Evolutionary conservation across 2,888 invertebrate species (phyloP), one percentile per base, ranked within the genome.

Genomic region (Gymnosoma rotundatum): DNA sequence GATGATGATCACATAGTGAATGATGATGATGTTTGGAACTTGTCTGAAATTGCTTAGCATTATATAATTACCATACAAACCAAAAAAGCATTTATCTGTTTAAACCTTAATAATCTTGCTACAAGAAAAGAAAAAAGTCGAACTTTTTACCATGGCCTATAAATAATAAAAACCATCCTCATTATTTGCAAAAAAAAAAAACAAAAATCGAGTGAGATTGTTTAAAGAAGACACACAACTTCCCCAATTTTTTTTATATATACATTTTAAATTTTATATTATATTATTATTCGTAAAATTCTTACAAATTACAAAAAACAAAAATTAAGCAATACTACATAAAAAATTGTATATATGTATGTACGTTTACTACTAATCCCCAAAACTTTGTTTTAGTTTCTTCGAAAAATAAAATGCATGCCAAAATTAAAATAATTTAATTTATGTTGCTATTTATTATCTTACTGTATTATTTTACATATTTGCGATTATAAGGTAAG

Each of bases 41-140:
- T 84, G 61, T 78, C 84, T 58, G 48, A 85, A 78, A 83, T 83
- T 86, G 81, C 83, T 86, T 86, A 87, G 81, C 84, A 82, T 83
- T 76, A 9, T 52, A 50, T 66, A 48, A 64, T 20, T 32, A 56
- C 16, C 18, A 32, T 38, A 42, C 1, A 56, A 36, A 66, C 42
- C 50, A 60, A 61, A 67, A 54, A 54, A 3, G 52, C 25, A 42
- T 48, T 32, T 48, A 42, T 58, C 4, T 61, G 38, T 25, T 60
- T 5, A 69, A 76, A 10, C 20, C 56, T 3, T 58, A 58, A 58
- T 56, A 76, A 21, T 76, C 25, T 52, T 52, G 60, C 60, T 60
- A 76, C 48, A 50, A 76, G 38, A 50, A 38, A 38, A 42, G 8
- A 50, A 54, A 64, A 60, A 74, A 74, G 73, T 74, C 20, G 4